Evolutionary conservation across 2,797 vertebrate species (phyloP).

Genomic region (Hippoglossus hippoglossus): DNA sequence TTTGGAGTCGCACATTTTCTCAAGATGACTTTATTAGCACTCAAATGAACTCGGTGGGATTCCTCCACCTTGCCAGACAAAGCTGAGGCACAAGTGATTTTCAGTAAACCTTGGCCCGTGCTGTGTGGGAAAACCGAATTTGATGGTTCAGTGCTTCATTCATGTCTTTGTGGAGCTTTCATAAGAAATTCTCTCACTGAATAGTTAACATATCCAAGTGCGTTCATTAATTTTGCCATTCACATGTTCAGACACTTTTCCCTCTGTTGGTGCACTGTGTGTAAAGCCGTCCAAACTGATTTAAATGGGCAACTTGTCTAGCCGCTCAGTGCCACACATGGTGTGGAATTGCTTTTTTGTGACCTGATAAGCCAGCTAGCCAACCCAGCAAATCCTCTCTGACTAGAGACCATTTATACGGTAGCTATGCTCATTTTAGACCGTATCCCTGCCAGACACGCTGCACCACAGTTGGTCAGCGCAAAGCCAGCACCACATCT

Average conservation of each 20-base stretch:
- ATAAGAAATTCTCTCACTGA: slow-evolving; percentile 14
- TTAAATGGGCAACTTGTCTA: slow-evolving; percentile 53
- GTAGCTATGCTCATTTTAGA: slow-evolving; percentile 34
- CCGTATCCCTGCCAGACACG: slow-evolving; percentile 34
- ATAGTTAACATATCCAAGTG: slow-evolving; percentile 18
- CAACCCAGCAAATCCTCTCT: slow-evolving; percentile 64
- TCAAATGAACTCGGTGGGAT: slow-evolving; percentile 52
- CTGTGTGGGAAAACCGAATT: slow-evolving; percentile 19
- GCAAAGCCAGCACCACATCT: slow-evolving; percentile 36
- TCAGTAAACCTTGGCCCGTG: slow-evolving; percentile 11
- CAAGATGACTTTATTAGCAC: slow-evolving; percentile 49
- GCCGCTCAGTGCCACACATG: slow-evolving; percentile 45
- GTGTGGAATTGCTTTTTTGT: slow-evolving; percentile 65
- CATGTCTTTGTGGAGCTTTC: slow-evolving; percentile 37
- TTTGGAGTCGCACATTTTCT: slow-evolving; percentile 32
- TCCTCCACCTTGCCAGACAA: slow-evolving; percentile 39
- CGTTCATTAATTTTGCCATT: slow-evolving; percentile 11
- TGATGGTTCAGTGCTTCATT: slow-evolving; percentile 44
- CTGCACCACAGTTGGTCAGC: slow-evolving; percentile 30
- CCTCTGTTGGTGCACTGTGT: slow-evolving; percentile 32
- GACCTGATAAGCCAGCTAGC: slow-evolving; percentile 54
- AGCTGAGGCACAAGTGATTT: slow-evolving; percentile 49
- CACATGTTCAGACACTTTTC: slow-evolving; percentile 22
- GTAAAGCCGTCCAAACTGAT: slow-evolving; percentile 45
- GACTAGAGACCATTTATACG: slow-evolving; percentile 51